Conservation (phyloP, 2,797 vertebrate genomes). For the Alcedo atthis region DNA sequence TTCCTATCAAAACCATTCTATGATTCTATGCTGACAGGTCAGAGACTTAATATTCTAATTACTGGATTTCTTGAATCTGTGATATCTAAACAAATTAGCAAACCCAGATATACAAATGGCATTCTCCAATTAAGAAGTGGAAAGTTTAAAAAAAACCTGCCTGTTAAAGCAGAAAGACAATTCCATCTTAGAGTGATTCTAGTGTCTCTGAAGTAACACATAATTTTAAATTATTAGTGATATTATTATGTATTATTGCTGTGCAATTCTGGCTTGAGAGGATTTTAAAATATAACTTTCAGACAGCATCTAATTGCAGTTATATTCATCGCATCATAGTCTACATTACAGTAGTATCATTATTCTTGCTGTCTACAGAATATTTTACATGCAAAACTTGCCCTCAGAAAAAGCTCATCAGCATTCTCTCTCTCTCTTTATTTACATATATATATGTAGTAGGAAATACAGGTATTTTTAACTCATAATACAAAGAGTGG, state of each 20-base stretch:
- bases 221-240: neutral
- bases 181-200: neutral
- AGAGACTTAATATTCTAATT: neutral
- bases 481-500: neutral
- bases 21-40: neutral
- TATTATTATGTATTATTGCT: neutral
- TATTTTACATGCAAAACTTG: conserved; percentile 31
- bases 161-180: neutral
- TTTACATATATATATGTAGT: neutral
- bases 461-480: neutral
- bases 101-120: neutral
- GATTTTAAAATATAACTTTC: neutral
- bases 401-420: neutral
- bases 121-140: neutral
- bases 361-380: neutral
- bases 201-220: neutral
- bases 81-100: neutral
- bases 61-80: neutral
- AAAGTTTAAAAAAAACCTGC: neutral
- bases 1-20: neutral
- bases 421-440: neutral
- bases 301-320: neutral
- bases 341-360: neutral
- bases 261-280: neutral
- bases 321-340: neutral